Evolutionary conservation across 1,140 invertebrate species (phyloP), one percentile per base, ranked within the genome.

Genomic region (Drosophila truncata): DNA sequence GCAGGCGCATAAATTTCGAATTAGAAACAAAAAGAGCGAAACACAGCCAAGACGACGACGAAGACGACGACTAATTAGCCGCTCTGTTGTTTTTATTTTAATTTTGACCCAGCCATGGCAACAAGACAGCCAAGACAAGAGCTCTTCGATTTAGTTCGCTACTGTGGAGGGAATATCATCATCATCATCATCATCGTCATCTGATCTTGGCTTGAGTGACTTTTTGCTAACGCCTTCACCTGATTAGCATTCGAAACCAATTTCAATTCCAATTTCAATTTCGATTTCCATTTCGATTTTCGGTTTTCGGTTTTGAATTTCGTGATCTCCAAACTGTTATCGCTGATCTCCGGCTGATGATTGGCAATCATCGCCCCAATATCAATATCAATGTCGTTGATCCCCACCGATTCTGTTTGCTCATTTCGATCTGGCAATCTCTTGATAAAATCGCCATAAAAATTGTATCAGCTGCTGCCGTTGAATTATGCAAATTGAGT

Each of bases 1-100:
- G 75, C 80, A 83, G 81, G 70, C 76, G 76, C 80, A 83, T 79
- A 83, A 79, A 83, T 83, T 83, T 80, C 64, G 41, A 76, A 64
- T 79, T 79, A 65, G 62, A 78, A 71, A 78, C 76, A 78, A 59
- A 77, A 61, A 66, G 44, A 71, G 44, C 65, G 76, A 83, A 82
- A 60, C 31, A 37, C 55, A 58, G 18, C 33, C 69, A 78, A 61
- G 35, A 50, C 39, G 33, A 73, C 64, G 39, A 58, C 76, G 41
- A 49, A 27, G 46, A 64, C 76, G 46, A 66, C 79, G 57, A 84
- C 81, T 84, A 84, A 84, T 84, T 84, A 84, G 81, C 66, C 63
- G 57, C 65, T 74, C 81, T 77, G 82, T 84, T 84, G 81, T 84
- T 84, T 83, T 78, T 79, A 58, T 74, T 74, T 69, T 63, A 83